phyloP scores from a whole-genome alignment of 2,888 invertebrate species.

The Lagria hirta region DNA sequence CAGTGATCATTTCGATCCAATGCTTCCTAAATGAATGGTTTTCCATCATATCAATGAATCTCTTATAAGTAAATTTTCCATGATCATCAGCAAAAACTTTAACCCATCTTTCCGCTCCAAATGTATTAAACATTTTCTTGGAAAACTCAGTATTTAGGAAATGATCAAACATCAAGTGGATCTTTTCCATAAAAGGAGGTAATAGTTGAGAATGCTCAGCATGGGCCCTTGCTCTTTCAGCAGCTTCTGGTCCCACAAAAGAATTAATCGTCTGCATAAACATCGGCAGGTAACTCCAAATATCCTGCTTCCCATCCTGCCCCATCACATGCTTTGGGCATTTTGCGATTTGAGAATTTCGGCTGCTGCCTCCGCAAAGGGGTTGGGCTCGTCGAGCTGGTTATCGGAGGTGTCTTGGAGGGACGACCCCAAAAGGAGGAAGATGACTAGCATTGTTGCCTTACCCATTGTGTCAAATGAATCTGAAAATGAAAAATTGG shows the following conservation, averaged over 20 bases:
- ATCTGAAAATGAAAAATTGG: no score
- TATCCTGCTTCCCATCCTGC: no score
- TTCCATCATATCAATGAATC: conserved; percentile 75
- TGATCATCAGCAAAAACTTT: conserved; percentile 69
- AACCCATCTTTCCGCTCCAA: conserved; percentile 70
- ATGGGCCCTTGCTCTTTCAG: conserved; percentile 63
- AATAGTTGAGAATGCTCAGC: conserved; percentile 71
- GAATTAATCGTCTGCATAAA: conserved; percentile 66
- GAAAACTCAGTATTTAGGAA: conserved; percentile 79
- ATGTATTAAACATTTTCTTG: conserved; percentile 69
- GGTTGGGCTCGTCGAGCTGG: no score
- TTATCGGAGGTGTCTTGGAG: no score
- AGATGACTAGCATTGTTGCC: no score
- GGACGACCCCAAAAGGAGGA: no score
- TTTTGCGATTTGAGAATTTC: no score
- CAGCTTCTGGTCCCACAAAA: conserved; percentile 63
- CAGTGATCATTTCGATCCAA: conserved; percentile 77
- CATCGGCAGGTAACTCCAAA: conserved; percentile 64
- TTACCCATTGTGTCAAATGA: no score
- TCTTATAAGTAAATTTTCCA: conserved; percentile 71
- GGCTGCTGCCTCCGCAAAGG: no score
- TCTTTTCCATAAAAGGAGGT: conserved; percentile 69
- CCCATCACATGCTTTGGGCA: no score
- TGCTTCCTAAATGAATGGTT: conserved; percentile 77
- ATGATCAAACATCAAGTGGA: conserved; percentile 76